These are phyloP conservation scores for Cynopterus sphinx DNA, from an alignment of 2,797 vertebrate species.

Conservation along the genomic window DNA sequence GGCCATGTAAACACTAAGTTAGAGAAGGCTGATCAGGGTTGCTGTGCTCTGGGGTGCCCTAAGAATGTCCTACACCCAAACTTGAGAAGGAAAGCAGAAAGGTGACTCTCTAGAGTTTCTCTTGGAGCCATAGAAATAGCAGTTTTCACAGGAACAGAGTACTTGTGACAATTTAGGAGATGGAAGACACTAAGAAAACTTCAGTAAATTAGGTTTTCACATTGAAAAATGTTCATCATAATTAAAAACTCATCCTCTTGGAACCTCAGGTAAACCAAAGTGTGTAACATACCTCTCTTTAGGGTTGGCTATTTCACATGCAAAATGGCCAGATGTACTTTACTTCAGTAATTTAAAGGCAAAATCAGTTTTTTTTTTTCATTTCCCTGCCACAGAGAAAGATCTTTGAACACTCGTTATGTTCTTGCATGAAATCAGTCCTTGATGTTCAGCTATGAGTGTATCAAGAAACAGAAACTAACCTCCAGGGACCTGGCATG, in stretches of 20 bases:
- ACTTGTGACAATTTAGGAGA: neutral
- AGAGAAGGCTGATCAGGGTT: neutral
- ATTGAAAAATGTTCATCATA: neutral
- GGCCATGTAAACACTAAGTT: neutral
- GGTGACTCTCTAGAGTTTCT: neutral
- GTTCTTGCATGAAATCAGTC: neutral
- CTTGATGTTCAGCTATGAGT: neutral
- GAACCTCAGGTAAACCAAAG: neutral
- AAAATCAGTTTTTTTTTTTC: neutral
- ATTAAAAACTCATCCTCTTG: constrained; percentile 18
- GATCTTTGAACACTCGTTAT: neutral
- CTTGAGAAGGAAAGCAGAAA: neutral
- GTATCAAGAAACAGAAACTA: constrained; percentile 43
- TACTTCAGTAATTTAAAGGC: neutral
- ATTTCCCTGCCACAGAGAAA: neutral
- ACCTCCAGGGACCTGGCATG: neutral
- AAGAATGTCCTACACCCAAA: neutral
- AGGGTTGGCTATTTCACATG: neutral
- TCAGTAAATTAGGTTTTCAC: neutral
- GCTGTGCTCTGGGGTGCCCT: neutral
- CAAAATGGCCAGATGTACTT: neutral
- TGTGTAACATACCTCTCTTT: neutral
- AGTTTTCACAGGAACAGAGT: neutral
- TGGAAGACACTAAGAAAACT: constrained; percentile 12
- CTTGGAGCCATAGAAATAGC: neutral